Evolutionary conservation across 2,797 vertebrate species (phyloP).

Genomic region (Acestrorhynchus altus): DNA sequence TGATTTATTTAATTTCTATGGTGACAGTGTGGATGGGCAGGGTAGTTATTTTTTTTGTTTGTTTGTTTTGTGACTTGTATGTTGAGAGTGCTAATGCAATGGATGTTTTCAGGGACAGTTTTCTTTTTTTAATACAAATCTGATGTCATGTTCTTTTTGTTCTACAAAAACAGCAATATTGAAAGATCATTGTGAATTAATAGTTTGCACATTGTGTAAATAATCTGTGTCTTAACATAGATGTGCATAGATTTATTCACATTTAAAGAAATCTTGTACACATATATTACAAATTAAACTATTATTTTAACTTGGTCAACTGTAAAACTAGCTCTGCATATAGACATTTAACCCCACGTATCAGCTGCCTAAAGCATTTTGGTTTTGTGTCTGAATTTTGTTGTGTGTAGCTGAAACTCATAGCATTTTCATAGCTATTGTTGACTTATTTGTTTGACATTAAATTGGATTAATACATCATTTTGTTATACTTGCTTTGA

Average conservation of each 20-base stretch:
- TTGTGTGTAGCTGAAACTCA: constrained; percentile 38
- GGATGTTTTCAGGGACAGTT: constrained; percentile 67
- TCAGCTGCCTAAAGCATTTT: constrained; percentile 89
- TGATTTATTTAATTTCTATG: constrained; percentile 75
- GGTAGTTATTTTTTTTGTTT: constrained; percentile 55
- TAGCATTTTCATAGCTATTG: constrained; percentile 54
- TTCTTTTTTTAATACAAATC: constrained; percentile 55
- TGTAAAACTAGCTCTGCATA: constrained; percentile 81
- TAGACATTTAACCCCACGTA: constrained; percentile 81
- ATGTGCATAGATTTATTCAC: constrained; percentile 76
- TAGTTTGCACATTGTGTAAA: constrained; percentile 82
- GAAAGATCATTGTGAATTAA: constrained; percentile 69
- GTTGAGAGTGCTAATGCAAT: constrained; percentile 62
- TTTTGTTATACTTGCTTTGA: constrained; percentile 26
- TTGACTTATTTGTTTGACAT: constrained; percentile 62
- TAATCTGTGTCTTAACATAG: constrained; percentile 71
- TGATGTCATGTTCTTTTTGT: constrained; percentile 55
- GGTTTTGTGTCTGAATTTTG: constrained; percentile 80
- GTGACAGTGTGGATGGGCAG: constrained; percentile 61
- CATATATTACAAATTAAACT: constrained; percentile 63
- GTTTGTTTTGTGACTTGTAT: constrained; percentile 62
- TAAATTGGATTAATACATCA: constrained; percentile 64
- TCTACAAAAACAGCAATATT: constrained; percentile 77
- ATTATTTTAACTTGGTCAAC: constrained; percentile 73
- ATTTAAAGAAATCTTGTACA: constrained; percentile 67